phyloP scores from a whole-genome alignment of 2,888 invertebrate species.

The Miltochrista miniata region DNA sequence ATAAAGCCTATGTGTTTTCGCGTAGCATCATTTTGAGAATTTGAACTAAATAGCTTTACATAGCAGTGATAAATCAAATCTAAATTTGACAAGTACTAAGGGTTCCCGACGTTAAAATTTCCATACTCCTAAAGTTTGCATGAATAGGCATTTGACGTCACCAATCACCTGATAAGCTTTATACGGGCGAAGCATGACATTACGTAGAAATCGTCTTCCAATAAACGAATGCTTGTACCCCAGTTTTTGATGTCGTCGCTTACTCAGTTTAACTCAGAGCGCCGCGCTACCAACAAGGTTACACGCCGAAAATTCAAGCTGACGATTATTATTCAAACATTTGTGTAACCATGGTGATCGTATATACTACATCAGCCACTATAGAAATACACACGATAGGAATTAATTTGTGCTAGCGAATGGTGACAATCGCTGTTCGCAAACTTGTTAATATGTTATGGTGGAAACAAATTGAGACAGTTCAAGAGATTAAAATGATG shows the following conservation, averaged over 20 bases:
- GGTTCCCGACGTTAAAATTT: slow-evolving; percentile 42
- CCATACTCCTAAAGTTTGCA: slow-evolving; percentile 47
- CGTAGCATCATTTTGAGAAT: slow-evolving; percentile 25
- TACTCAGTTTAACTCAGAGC: slow-evolving; percentile 61
- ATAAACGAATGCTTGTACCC: slow-evolving; percentile 62
- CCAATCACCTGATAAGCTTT: slow-evolving; percentile 67
- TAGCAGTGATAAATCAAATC: slow-evolving; percentile 31
- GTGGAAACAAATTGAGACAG: slow-evolving; percentile 77
- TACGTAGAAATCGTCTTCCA: slow-evolving; percentile 62
- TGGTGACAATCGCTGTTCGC: slow-evolving; percentile 42
- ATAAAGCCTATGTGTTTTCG: slow-evolving; percentile 19
- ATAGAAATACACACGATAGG: slow-evolving; percentile 49
- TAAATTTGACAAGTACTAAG: slow-evolving; percentile 39
- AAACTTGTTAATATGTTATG: slow-evolving; percentile 71
- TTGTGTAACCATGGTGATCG: slow-evolving; percentile 71
- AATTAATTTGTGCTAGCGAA: slow-evolving; percentile 45
- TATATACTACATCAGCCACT: slow-evolving; percentile 41
- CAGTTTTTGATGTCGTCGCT: slow-evolving; percentile 59
- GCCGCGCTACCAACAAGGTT: slow-evolving; percentile 62
- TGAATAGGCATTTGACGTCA: slow-evolving; percentile 65
- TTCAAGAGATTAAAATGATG: slow-evolving; percentile 67
- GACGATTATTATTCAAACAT: slow-evolving; percentile 46
- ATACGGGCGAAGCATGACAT: slow-evolving; percentile 63
- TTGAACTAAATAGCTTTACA: slow-evolving; percentile 30
- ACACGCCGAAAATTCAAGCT: slow-evolving; percentile 40